Evolutionary conservation across 2,113 vertebrate species (phyloP), one percentile per base, ranked within the genome.

Genomic region (Notarius quadriscutis): DNA sequence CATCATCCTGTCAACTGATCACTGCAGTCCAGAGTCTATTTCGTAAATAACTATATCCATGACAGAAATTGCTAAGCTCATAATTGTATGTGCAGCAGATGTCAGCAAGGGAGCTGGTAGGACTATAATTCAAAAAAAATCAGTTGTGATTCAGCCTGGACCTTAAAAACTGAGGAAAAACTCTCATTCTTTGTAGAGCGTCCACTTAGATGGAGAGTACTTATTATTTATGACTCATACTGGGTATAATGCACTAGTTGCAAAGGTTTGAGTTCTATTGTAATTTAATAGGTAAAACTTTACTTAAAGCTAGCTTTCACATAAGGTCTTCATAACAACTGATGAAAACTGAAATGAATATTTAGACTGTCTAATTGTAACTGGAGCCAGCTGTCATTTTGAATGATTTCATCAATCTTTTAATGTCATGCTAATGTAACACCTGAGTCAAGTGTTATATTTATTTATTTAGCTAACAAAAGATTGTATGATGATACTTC

Each of bases 11-110:
- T 55, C n/a, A 34, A 41, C 53, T 71, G 63, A 60, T 27, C 27
- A 20, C 77, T 79, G 50, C 4, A 51, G 48, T 69, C n/a, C 20
- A 27, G 18, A 67, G 20, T 53, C 11, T 14, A 48, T 82, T 8
- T 22, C n/a, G 1, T 81, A 41, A 82, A 77, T 17, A 41, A 65
- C 78, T 82, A 22, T 60, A 57, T 87, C 81, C n/a, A 27, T 51
- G 22, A 81, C 34, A 48, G 58, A 77, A 63, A 87, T 48, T 5
- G 50, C 58, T 87, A 63, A 77, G 69, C 50, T 55, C 50, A 25
- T 83, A 63, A 83, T 63, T 83, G 60, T 83, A 75, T 55, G 48
- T 55, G 58, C 22, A 27, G 30, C 27, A 41, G 62, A 51, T 77
- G 58, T 67, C 57, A 87, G 81, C 58, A 11, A 60, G 27, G 48